Evolutionary conservation across 1,140 invertebrate genomes (phyloP).

Genomic region (Protaetia brevitarsis): DNA sequence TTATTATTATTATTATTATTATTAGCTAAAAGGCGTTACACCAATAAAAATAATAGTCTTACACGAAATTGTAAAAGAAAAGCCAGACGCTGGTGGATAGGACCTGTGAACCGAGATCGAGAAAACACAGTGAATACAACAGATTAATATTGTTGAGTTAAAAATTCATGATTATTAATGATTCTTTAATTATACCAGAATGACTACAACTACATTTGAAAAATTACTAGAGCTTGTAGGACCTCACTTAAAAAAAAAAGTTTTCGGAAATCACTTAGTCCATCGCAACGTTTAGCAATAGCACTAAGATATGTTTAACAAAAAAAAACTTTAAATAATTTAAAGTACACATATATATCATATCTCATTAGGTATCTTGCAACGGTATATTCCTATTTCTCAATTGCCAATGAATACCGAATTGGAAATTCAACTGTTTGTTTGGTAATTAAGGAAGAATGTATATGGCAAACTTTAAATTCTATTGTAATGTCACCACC

Average conservation of each 20-base stretch:
- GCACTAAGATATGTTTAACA: neutral
- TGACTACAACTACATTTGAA: neutral
- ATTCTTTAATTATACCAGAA: neutral
- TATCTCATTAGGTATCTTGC: neutral
- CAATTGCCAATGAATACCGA: neutral
- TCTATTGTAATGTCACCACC: neutral
- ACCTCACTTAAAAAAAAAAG: neutral
- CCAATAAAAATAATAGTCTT: no score
- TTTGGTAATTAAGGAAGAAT: neutral
- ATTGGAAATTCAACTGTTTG: conserved; percentile 13
- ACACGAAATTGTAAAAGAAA: neutral
- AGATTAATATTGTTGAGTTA: neutral
- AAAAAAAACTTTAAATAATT: neutral
- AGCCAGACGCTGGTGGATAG: neutral
- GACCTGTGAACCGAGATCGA: neutral
- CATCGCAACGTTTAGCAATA: neutral
- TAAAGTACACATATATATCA: neutral
- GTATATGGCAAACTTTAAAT: neutral
- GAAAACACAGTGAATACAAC: neutral
- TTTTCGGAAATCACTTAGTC: neutral
- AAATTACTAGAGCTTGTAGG: neutral
- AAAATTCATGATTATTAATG: neutral
- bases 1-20: no score
- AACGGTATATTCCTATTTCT: neutral
- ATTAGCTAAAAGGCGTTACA: no score